Percentiles rank a stretch among this genome's conserved stretches.
Evolutionary conservation across 2,113 vertebrate species (phyloP).

Genomic region (Recurvirostra avosetta): DNA sequence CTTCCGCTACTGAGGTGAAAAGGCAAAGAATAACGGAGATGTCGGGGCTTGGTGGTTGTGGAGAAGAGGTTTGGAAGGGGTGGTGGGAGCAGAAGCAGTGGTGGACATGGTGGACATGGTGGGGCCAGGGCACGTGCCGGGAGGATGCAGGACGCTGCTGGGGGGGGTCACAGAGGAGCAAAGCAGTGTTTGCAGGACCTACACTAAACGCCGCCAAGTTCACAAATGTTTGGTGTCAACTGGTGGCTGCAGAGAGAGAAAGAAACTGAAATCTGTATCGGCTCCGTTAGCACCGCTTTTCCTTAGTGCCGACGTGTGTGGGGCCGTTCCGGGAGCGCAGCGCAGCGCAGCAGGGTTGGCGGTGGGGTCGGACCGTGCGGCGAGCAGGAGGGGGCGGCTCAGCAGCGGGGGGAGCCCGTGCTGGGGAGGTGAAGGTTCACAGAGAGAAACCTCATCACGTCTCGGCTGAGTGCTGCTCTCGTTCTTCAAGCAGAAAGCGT

Average conservation of each 20-base stretch:
- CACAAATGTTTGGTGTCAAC: background rate
- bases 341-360: background rate
- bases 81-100: background rate
- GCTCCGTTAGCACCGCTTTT: background rate
- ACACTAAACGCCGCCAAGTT: background rate
- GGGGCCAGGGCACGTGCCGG: rapidly evolving
- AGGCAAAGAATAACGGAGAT: background rate
- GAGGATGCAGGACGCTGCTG: background rate
- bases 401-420: background rate
- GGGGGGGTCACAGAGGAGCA: rapidly evolving
- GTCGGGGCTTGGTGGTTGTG: rapidly evolving
- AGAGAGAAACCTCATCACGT: background rate
- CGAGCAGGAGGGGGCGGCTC: background rate
- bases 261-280: background rate
- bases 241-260: background rate
- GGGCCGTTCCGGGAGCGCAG: background rate
- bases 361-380: background rate
- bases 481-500: background rate
- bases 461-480: background rate
- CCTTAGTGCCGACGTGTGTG: background rate
- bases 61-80: background rate
- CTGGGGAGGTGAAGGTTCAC: background rate
- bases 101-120: too few species aligned
- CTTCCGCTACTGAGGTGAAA: rapidly evolving
- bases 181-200: background rate